Evolutionary conservation across 1,140 invertebrate genomes (phyloP).

Genomic region (Pygmarrhopalites habei): DNA sequence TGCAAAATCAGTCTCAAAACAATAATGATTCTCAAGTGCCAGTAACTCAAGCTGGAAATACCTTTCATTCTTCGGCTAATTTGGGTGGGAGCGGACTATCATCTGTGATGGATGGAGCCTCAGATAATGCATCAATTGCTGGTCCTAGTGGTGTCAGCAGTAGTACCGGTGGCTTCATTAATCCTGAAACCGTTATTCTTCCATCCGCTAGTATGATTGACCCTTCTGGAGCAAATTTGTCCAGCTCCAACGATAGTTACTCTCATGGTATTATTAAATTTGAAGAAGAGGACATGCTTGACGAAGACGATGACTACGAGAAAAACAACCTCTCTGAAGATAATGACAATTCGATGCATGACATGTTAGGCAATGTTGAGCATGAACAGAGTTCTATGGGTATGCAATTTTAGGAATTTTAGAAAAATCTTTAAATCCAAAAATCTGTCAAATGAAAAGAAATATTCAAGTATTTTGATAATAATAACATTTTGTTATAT

Average conservation of each 20-base stretch:
- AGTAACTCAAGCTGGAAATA: not conserved
- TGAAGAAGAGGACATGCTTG: conserved; percentile 27
- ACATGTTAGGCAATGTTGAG: conserved; percentile 25
- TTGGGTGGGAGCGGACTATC: not conserved
- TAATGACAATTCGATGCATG: conserved; percentile 34
- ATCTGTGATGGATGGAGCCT: not conserved
- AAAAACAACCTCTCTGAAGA: conserved; percentile 30
- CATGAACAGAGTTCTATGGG: conserved; percentile 11
- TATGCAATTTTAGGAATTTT: conserved; percentile 11
- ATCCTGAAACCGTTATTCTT: conserved; percentile 13
- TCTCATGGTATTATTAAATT: conserved; percentile 25
- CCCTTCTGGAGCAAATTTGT: not conserved
- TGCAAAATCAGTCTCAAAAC: conserved; percentile 1
- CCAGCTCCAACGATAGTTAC: conserved; percentile 16
- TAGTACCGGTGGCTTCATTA: conserved; percentile 11
- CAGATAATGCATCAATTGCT: conserved; percentile 1
- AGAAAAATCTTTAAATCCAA: too few relatives aligned
- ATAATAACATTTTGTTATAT: not conserved
- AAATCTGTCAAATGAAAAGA: too few relatives aligned
- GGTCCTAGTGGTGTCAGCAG: conserved; percentile 15
- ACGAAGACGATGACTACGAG: conserved; percentile 32
- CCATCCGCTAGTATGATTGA: conserved; percentile 7
- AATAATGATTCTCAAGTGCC: conserved; percentile 14
- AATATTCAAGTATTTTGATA: too few relatives aligned
- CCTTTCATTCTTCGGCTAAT: not conserved